A percentile compares a stretch with the other conserved stretches of the same genome.
Evolutionary conservation across 2,888 invertebrate genomes (phyloP).

Genomic region (Archips xylosteana): DNA sequence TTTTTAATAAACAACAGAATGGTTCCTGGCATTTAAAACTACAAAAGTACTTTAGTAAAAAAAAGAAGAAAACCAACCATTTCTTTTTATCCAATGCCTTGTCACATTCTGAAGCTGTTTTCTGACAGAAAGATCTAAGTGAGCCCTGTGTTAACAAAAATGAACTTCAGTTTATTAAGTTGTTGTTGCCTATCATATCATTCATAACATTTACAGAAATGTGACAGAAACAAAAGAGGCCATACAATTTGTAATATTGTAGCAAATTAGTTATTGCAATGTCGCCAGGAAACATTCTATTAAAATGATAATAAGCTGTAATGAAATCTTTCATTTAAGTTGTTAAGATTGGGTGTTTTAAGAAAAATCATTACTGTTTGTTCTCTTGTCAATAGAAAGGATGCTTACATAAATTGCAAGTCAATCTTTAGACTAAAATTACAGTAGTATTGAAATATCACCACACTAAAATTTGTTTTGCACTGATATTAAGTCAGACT

Average conservation of each 20-base stretch:
- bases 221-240: slow-evolving; percentile 52
- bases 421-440: background rate
- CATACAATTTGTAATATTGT: slow-evolving; percentile 37
- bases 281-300: slow-evolving; percentile 40
- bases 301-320: background rate
- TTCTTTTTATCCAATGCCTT: slow-evolving; percentile 63
- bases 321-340: background rate
- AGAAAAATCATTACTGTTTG: too few relatives aligned
- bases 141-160: slow-evolving; percentile 64
- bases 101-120: slow-evolving; percentile 62
- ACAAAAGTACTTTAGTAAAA: slow-evolving; percentile 42
- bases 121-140: slow-evolving; percentile 64
- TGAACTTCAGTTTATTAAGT: slow-evolving; percentile 17
- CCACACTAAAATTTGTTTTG: background rate
- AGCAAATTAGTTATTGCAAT: slow-evolving; percentile 21
- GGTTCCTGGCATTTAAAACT: slow-evolving; percentile 68
- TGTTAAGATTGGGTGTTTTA: background rate
- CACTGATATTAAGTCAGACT: too few relatives aligned
- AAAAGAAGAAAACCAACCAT: slow-evolving; percentile 70
- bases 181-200: slow-evolving; percentile 2
- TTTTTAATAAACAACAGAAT: slow-evolving; percentile 32
- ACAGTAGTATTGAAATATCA: background rate
- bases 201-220: slow-evolving; percentile 40
- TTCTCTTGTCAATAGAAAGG: background rate
- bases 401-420: slow-evolving; percentile 55